Conservation (phyloP, 2,797 vertebrate genomes). For the Apogon hyalosoma region DNA sequence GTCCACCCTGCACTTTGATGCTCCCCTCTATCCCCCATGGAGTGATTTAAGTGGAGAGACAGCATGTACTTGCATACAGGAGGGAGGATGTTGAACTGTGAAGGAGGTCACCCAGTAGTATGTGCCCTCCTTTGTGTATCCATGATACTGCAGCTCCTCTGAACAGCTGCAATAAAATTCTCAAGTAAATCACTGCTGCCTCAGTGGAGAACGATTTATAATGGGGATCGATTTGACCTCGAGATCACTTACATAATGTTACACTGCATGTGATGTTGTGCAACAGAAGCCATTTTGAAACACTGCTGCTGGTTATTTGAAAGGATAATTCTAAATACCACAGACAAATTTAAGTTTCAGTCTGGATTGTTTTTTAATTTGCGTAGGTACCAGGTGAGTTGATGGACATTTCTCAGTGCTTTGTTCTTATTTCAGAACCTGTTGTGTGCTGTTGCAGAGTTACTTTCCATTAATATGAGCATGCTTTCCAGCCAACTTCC, state of each 20-base stretch:
- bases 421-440: slow-evolving; percentile 21
- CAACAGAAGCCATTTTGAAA: slow-evolving; percentile 24
- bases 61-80: slow-evolving; percentile 13
- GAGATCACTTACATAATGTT: slow-evolving; percentile 43
- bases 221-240: slow-evolving; percentile 32
- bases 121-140: background rate
- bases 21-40: slow-evolving; percentile 20
- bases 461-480: slow-evolving; percentile 51
- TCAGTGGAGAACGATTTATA: slow-evolving; percentile 34
- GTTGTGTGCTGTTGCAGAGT: slow-evolving; percentile 20
- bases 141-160: background rate
- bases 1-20: slow-evolving; percentile 24
- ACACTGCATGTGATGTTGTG: slow-evolving; percentile 26
- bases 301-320: slow-evolving; percentile 5
- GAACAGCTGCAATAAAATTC: slow-evolving; percentile 14
- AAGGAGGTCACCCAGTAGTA: slow-evolving; percentile 6
- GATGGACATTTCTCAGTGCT: slow-evolving; percentile 24
- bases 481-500: slow-evolving; percentile 48
- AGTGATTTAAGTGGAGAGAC: slow-evolving; percentile 10
- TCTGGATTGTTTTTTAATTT: slow-evolving; percentile 25
- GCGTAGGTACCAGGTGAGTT: slow-evolving; percentile 2
- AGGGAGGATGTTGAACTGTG: slow-evolving; percentile 4
- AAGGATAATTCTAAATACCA: slow-evolving; percentile 5
- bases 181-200: slow-evolving; percentile 5
- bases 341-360: background rate